Evolutionary conservation across 1,140 invertebrate genomes (phyloP).

Genomic region (Ditylenchus dipsaci): DNA sequence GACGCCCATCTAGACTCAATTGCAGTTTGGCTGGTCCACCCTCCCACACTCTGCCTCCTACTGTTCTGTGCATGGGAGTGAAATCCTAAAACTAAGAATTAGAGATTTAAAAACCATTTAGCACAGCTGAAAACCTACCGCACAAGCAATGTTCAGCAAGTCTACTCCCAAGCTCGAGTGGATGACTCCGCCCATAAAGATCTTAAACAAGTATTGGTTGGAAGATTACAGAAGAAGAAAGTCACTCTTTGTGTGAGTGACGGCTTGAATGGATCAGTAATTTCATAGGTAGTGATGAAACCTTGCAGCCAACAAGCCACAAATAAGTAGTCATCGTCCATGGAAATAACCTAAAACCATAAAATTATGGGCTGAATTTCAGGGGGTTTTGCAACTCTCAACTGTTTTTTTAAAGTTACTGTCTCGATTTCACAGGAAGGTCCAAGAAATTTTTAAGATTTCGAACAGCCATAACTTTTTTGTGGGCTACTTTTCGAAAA

Average conservation of each 20-base stretch:
- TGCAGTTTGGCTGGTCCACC: slow-evolving; percentile 85
- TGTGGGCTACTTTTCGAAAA: too few relatives aligned
- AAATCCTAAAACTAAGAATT: slow-evolving; percentile 22
- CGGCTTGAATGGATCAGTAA: slow-evolving; percentile 68
- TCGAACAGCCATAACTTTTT: too few relatives aligned
- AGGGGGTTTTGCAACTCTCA: too few relatives aligned
- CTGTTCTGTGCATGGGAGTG: slow-evolving; percentile 3
- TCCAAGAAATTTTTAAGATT: too few relatives aligned
- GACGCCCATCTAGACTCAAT: slow-evolving; percentile 83
- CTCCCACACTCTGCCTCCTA: slow-evolving; percentile 3
- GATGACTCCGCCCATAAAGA: slow-evolving; percentile 45
- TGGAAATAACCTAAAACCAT: slow-evolving; percentile 67
- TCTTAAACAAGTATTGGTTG: slow-evolving; percentile 8
- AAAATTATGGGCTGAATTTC: too few relatives aligned
- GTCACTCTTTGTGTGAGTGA: slow-evolving; percentile 24
- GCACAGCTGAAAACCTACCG: slow-evolving; percentile 18
- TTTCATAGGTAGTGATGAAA: slow-evolving; percentile 87
- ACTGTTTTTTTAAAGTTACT: too few relatives aligned
- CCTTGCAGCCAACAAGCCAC: slow-evolving; percentile 85
- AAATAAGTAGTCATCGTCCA: slow-evolving; percentile 88
- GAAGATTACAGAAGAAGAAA: too few relatives aligned
- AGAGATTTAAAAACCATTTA: background rate
- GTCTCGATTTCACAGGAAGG: too few relatives aligned
- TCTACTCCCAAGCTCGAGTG: slow-evolving; percentile 37
- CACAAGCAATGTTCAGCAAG: slow-evolving; percentile 23